phyloP scores from a whole-genome alignment of 2,797 vertebrate genomes.

The Chelon labrosus region DNA sequence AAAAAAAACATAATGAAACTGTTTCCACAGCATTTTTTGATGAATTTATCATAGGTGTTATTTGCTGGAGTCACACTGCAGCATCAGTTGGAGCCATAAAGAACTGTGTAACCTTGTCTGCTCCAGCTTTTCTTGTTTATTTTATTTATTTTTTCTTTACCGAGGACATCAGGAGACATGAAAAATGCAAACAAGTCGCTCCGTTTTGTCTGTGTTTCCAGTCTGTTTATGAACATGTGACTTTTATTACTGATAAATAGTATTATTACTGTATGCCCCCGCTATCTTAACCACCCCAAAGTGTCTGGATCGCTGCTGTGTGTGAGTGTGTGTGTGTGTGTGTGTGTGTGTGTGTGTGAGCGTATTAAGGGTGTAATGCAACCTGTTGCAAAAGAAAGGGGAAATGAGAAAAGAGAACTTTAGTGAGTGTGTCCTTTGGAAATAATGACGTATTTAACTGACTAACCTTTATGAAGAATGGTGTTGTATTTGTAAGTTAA shows the following conservation, averaged over 20 bases:
- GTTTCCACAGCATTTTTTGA: constrained; percentile 58
- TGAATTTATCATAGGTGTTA: constrained; percentile 44
- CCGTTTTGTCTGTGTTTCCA: constrained; percentile 61
- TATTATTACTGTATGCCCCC: constrained; percentile 60
- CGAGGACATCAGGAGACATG: constrained; percentile 43
- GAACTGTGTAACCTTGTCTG: constrained; percentile 39
- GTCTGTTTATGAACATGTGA: constrained; percentile 64
- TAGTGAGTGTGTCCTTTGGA: constrained; percentile 63
- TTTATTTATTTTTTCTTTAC: constrained; percentile 34
- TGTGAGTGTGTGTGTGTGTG: constrained; percentile 41
- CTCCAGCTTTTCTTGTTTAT: constrained; percentile 38
- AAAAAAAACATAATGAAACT: constrained; percentile 37
- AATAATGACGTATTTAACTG: constrained; percentile 73
- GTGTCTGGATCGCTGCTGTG: constrained; percentile 75
- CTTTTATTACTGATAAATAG: constrained; percentile 63
- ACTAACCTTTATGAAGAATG: constrained; percentile 69
- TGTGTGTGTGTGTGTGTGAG: constrained; percentile 39
- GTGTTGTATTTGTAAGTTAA: constrained; percentile 76
- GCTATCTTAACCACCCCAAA: constrained; percentile 68
- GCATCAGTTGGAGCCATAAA: constrained; percentile 60
- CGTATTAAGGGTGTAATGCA: constrained; percentile 62
- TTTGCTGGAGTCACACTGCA: constrained; percentile 47
- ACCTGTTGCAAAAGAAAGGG: constrained; percentile 48
- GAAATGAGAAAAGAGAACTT: constrained; percentile 54
- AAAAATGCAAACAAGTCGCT: constrained; percentile 41